phyloP scores from a whole-genome alignment of 1,140 invertebrate species.

The Leptinotarsa defecta region DNA sequence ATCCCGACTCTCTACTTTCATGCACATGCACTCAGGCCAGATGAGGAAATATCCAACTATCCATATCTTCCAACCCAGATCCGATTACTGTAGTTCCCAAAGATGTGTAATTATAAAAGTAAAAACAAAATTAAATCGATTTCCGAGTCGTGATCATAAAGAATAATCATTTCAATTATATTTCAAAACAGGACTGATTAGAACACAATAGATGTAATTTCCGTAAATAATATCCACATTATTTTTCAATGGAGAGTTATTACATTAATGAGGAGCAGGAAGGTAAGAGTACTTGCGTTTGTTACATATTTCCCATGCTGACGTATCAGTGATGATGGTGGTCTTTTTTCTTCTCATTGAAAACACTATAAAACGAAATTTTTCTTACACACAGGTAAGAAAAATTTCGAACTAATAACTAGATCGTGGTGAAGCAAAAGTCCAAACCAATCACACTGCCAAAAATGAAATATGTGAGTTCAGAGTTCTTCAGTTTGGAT shows the following conservation, averaged over 20 bases:
- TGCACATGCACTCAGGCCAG: neutral
- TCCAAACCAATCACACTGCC: too few relatives aligned
- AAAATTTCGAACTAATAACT: too few relatives aligned
- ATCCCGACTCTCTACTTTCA: slow-evolving; percentile 5
- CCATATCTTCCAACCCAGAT: neutral
- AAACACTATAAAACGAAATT: too few relatives aligned
- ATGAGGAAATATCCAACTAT: slow-evolving; percentile 6
- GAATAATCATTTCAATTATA: slow-evolving; percentile 7
- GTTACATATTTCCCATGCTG: slow-evolving; percentile 4
- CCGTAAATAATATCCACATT: slow-evolving; percentile 6
- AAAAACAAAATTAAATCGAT: slow-evolving; percentile 7
- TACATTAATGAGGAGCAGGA: neutral
- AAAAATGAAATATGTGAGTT: too few relatives aligned
- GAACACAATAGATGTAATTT: neutral
- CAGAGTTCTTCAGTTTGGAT: too few relatives aligned
- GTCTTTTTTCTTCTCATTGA: too few relatives aligned
- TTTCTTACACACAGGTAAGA: too few relatives aligned
- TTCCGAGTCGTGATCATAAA: neutral
- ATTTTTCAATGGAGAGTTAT: slow-evolving; percentile 6
- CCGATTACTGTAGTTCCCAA: neutral
- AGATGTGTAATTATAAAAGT: slow-evolving; percentile 5
- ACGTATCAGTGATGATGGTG: too few relatives aligned
- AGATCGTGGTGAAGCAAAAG: too few relatives aligned
- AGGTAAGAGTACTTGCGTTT: neutral
- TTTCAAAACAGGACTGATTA: slow-evolving; percentile 6